A percentile compares a stretch with the other conserved stretches of the same genome.
Evolutionary conservation across 2,797 vertebrate genomes (phyloP).

Genomic region (Pseudochaenichthys georgianus): DNA sequence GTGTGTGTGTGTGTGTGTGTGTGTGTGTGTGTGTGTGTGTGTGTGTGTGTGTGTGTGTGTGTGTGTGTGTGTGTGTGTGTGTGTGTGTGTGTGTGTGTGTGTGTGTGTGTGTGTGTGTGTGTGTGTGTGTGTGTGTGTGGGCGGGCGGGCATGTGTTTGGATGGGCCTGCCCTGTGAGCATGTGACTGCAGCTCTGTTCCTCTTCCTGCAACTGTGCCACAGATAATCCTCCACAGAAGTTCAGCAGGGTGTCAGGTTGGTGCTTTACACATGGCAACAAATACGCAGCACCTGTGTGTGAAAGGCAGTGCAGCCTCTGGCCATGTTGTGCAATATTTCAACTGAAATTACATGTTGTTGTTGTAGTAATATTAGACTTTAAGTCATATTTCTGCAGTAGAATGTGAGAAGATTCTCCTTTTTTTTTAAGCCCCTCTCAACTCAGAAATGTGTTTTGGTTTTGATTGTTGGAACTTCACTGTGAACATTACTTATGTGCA

Average conservation of each 20-base stretch:
- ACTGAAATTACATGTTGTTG: constrained; percentile 23
- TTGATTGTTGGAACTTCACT: constrained; percentile 28
- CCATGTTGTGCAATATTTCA: constrained; percentile 23
- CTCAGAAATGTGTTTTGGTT: constrained; percentile 17
- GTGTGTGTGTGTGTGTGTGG: neutral
- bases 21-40: constrained; percentile 16
- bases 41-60: constrained; percentile 4
- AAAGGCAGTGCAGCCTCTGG: constrained; percentile 14
- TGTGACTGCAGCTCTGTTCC: constrained; percentile 56
- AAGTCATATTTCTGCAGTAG: constrained; percentile 5
- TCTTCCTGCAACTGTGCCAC: constrained; percentile 56
- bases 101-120: constrained; percentile 4
- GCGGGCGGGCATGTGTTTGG: constrained; percentile 51
- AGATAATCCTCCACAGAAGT: constrained; percentile 60
- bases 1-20: neutral
- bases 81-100: constrained; percentile 13
- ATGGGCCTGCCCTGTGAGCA: constrained; percentile 41
- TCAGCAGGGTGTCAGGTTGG: constrained; percentile 55
- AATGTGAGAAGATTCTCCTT: neutral
- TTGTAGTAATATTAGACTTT: constrained; percentile 10
- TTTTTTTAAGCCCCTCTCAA: neutral
- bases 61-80: constrained; percentile 1
- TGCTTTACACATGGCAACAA: constrained; percentile 48
- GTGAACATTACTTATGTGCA: constrained; percentile 3
- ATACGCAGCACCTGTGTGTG: constrained; percentile 54